Evolutionary conservation across 2,797 vertebrate species (phyloP).

Genomic region (Spinus pinus): DNA sequence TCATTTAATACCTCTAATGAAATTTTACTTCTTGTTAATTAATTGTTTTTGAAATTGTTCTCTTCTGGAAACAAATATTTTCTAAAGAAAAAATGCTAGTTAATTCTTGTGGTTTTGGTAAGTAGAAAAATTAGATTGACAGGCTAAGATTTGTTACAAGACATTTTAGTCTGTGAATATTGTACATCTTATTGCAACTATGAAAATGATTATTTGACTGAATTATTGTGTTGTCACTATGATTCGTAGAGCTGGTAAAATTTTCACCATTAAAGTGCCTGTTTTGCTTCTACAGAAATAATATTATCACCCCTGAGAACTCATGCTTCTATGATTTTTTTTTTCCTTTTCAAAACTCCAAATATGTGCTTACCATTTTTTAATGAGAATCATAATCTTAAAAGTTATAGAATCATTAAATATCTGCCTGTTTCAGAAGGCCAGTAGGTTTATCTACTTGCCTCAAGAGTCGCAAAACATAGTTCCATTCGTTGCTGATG

Average conservation of each 20-base stretch:
- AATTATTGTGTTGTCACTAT: not conserved
- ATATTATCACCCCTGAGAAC: not conserved
- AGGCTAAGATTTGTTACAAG: not conserved
- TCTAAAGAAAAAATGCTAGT: not conserved
- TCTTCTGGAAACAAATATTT: not conserved
- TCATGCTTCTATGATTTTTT: not conserved
- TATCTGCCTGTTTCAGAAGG: not conserved
- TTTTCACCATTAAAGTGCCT: not conserved
- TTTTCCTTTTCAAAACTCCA: not conserved
- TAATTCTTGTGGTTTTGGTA: not conserved
- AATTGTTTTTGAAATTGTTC: not conserved
- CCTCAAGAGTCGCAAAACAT: not conserved
- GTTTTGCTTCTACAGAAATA: not conserved
- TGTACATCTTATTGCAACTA: not conserved
- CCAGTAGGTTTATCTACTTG: not conserved
- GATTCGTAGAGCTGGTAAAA: not conserved
- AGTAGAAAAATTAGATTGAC: not conserved
- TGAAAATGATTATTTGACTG: not conserved
- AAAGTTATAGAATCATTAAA: not conserved
- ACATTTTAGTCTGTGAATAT: not conserved
- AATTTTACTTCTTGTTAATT: not conserved
- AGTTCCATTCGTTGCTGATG: not conserved
- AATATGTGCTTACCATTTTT: not conserved
- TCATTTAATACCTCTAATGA: not conserved
- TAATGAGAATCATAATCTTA: not conserved